phyloP scores from a whole-genome alignment of 2,113 vertebrate species.

The Platichthys stellatus region DNA sequence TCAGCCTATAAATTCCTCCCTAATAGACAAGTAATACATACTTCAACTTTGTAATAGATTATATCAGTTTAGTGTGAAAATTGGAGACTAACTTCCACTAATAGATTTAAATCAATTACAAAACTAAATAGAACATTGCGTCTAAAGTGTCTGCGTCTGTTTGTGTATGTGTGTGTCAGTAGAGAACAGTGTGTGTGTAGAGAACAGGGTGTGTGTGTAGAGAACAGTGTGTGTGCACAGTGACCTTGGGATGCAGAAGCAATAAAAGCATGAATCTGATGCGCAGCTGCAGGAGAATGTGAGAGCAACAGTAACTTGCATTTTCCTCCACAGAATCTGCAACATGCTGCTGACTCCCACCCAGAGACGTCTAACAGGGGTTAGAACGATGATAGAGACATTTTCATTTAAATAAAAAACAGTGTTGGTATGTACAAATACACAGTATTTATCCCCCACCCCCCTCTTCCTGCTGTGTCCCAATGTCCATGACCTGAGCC shows the following conservation, averaged over 20 bases:
- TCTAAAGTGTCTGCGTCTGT: conserved; percentile 3
- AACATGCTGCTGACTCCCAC: conserved; percentile 58
- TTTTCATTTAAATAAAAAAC: neutral
- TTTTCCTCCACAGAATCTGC: conserved; percentile 57
- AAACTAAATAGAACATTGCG: neutral
- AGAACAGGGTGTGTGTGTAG: neutral
- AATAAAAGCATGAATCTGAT: conserved; percentile 61
- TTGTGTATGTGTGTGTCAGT: neutral
- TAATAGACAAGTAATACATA: no score
- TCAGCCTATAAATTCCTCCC: no score
- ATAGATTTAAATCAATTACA: neutral
- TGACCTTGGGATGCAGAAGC: conserved; percentile 28
- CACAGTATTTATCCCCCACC: conserved; percentile 16
- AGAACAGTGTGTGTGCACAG: neutral
- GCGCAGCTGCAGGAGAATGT: conserved; percentile 26
- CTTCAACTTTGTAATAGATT: no score
- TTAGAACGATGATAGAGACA: conserved; percentile 68
- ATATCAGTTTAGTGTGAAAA: no score
- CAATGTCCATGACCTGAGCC: conserved; percentile 52
- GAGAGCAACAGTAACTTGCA: conserved; percentile 58
- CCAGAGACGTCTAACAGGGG: conserved; percentile 43
- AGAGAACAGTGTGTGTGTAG: neutral
- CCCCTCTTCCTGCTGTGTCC: conserved; percentile 64
- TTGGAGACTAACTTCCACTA: neutral
- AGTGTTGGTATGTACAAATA: neutral